Evolutionary conservation across 37 sponge, comb jelly and placozoan genomes (phyloP), one percentile per base, ranked within the genome.

Genomic region (Mnemiopsis leidyi): DNA sequence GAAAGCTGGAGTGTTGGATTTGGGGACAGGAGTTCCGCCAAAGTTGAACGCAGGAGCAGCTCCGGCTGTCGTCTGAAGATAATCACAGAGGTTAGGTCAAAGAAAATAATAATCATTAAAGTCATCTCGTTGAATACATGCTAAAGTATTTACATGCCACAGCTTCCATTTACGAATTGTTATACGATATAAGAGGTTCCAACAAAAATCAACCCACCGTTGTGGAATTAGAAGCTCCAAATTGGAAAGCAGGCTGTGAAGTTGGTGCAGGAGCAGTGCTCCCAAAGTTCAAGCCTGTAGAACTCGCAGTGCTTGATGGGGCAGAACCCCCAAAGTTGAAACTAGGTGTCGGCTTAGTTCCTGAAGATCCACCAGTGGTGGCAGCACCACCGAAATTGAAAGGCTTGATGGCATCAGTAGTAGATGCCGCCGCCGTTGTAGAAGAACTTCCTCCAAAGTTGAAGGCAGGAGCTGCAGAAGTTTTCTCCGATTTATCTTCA

Each of bases 361-460:
- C 61, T 3, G 25, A 39, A 13, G 32, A 18, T 31, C 36, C 79
- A 28, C 3, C 36, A 28, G 36, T 77, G 16, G 36, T 28, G 3
- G 82, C 36, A 79, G 39, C 16, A 26, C 90, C 90, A n/a, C 90
- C 90, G 30, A 85, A 85, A 85, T 85, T 85, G 30, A 85, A 85
- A 32, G 40, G 29, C 2, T 36, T 38, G 13, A 39, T 85, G 30
- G 3, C n/a, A 85, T 7, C 28, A 38, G 48, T 20, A 3, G 32
- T 33, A 18, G 90, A n/a, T 2, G 79, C 26, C 18, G 79, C 0
- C 36, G 3, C 30, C 7, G 82, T 82, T n/a, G n/a, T n/a, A n/a
- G n/a, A n/a, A 73, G 37, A 7, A 33, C 82, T 26, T 32, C 90
- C 90, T 39, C 90, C 90, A 85, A 85, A 85, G 25, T 38, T 85